Base-by-base conservation (phyloP, 1,140 invertebrate genomes). In the Rhyacophila brunnea region DNA sequence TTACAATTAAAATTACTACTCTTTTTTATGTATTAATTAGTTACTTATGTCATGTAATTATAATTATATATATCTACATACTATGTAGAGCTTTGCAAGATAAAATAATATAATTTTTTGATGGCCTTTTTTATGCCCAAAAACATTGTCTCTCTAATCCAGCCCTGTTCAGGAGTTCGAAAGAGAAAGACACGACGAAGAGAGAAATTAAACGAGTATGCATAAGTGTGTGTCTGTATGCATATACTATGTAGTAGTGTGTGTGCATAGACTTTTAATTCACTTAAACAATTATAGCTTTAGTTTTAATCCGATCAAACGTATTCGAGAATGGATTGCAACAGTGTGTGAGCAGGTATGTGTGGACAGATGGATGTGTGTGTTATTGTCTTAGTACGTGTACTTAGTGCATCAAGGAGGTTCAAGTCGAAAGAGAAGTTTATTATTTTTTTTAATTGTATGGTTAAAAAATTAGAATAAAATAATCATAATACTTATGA, bases 291-390 rank as follows among this genome's bases (percentile, higher is more conserved):
- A 65, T 65, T 65, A 65, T 58, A 65, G 59, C 63, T 65, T 62
- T 65, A 65, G 63, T 65, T 65, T 62, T 65, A 65, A 65, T 65
- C 63, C 63, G 58, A 65, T 65, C 63, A 65, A 65, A 65, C 63
- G 63, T 61, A 58, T 55, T 54, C 51, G 56, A 60, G 58, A 62
- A 55, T 45, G 36, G 47, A 34, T 18, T 34, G 52, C 14, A 42
- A 40, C 54, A 46, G 55, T 58, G 46, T 57, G 53, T 32, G 35
- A 19, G 58, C 43, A 42, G 14, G 38, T 35, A 51, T 53, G 34
- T 13, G 15, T 40, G 38, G 6, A n/a, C n/a, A 15, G 11, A 4
- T 40, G 34, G 34, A n/a, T 40, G 38, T 40, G 15, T 15, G 38
- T 50, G 42, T 54, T 54, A 46, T 55, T 55, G 42, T 52, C 11